Evolutionary conservation across 2,888 invertebrate species (phyloP), one percentile per base, ranked within the genome.

Genomic region (Eristalis intricaria): DNA sequence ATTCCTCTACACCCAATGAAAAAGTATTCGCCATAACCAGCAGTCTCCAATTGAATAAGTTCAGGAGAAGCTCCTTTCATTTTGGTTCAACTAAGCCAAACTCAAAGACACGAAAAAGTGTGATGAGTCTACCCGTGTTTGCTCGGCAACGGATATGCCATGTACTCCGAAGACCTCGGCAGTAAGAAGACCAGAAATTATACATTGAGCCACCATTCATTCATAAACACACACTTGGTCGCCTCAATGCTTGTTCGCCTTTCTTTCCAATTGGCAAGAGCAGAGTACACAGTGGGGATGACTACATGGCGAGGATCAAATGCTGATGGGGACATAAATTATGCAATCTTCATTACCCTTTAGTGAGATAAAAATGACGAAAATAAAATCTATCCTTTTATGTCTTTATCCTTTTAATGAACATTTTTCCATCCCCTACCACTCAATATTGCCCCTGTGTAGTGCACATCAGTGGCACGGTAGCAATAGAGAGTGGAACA

Each of bases 271-370:
- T 84, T 84, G 75, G 73, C 63, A 74, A 65, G 86, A 77, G 75
- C 73, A 69, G 50, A 74, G n/a, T 19, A 50, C 50, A 76, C 60
- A 69, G 19, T 13, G 10, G 60, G 23, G 35, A 8, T 29, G 26
- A 19, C 11, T 23, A 29, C 58, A 19, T 60, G 65, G 11, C 71
- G 75, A 38, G 43, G 69, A 83, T 22, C 79, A 73, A 77, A 86
- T 74, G 85, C 79, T 84, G 84, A 88, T 84, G 88, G 81, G 78
- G 90, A 90, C 90, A 92, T 92, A 91, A 91, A 91, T 92, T 92
- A 92, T 92, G 91, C 91, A 92, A 90, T 90, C 90, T 91, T 92
- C 92, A 92, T 92, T 92, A 92, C 89, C 89, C 88, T 90, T 89
- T 89, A 89, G 89, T 89, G 89, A 86, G 89, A 88, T 89, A 89